Base-by-base conservation (phyloP, 2,113 vertebrate species). In the Thamnophis sirtalis region DNA sequence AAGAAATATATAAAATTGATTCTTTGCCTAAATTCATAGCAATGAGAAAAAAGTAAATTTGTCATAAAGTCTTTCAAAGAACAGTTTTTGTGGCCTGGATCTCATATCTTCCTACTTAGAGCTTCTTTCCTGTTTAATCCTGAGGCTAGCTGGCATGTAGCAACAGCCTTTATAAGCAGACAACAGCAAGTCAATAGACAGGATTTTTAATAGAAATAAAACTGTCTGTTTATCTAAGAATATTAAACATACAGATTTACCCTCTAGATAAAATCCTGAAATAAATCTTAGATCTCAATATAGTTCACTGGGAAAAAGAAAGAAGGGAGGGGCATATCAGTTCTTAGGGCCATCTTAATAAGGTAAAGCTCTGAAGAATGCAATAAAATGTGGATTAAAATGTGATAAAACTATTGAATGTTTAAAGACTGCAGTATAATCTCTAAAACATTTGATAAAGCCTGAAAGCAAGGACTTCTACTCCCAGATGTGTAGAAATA, bases 221-320 rank as follows among this genome's bases (percentile, higher is more conserved):
- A 89, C 15, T 38, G 58, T 53, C 26, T 89, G 80, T 92, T 91
- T 91, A 73, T 4, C 33, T 19, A 10, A 4, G 86, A 49, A 54
- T 38, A 87, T 3, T 51, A 43, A 38, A 26, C 17, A 26, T 11
- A 86, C 89, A 87, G 50, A 0, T 91, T 89, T 88, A 55, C 89
- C 90, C 86, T 91, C 89, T 88, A 87, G 86, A 22, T 54, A 93
- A 86, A 63, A 90, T 43, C 9, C 22, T 84, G 48, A 91, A 88
- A 60, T 88, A 90, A 93, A 84, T 88, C 54, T 93, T 84, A 91
- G 86, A 56, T 93, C 48, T 91, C 84, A 91, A 88, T 93, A 58
- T 48, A 90, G 63, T 91, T 91, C 63, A 93, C 13, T 19, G 7
- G 51, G 50, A 86, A 54, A 91, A 50, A 48, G 19, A 24, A 43